phyloP scores from a whole-genome alignment of 2,888 invertebrate genomes.

The Athalia circularis region DNA sequence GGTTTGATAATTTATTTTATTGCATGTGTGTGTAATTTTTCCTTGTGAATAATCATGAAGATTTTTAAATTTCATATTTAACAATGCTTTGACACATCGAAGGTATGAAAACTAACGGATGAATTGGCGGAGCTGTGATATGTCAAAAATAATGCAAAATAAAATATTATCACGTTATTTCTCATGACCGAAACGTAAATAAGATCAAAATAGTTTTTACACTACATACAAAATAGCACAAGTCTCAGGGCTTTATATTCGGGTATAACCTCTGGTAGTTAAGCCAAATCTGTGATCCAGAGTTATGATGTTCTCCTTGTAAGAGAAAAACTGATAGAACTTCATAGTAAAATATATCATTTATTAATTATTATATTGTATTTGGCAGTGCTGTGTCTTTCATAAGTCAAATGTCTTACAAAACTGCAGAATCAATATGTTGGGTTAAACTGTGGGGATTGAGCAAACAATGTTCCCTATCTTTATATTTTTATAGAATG shows the following conservation, averaged over 20 bases:
- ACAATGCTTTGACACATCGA: too few species aligned
- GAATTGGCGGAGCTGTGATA: neutral
- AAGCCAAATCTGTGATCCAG: too few species aligned
- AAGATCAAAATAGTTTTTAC: neutral
- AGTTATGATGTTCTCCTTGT: too few species aligned
- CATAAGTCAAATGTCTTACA: neutral
- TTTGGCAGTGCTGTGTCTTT: conserved; percentile 24
- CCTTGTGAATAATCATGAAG: too few species aligned
- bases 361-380: neutral
- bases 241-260: too few species aligned
- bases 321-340: neutral
- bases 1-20: too few species aligned
- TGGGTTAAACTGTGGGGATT: neutral
- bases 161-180: neutral
- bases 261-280: too few species aligned
- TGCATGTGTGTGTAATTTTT: too few species aligned
- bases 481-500: neutral
- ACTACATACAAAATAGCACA: neutral
- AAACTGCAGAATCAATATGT: conserved; percentile 5
- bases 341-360: neutral
- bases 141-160: neutral
- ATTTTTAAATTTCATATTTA: too few species aligned
- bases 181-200: neutral
- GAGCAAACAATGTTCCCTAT: neutral
- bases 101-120: too few species aligned